These are phyloP conservation scores for Caracal caracal DNA, from an alignment of 2,113 vertebrate genomes.

Conservation along the genomic window DNA sequence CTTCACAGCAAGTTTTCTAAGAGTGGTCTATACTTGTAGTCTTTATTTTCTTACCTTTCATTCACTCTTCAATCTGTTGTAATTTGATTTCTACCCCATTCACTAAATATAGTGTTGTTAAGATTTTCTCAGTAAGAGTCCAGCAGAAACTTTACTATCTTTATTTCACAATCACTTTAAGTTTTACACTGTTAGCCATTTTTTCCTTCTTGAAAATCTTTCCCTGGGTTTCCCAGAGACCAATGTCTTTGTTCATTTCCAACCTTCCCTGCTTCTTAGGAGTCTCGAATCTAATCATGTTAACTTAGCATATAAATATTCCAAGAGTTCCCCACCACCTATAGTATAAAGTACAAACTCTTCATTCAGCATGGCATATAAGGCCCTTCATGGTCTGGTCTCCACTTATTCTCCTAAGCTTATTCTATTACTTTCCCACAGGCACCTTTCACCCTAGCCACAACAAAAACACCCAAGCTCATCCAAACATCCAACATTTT, in stretches of 20 bases:
- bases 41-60: constrained; percentile 6
- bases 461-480: background rate
- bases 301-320: background rate
- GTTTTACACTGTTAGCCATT: background rate
- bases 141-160: constrained; percentile 16
- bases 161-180: background rate
- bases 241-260: background rate
- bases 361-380: constrained; percentile 3
- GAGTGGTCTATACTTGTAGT: background rate
- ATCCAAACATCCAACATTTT: background rate
- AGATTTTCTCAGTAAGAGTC: constrained; percentile 6
- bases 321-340: background rate
- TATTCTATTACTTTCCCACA: background rate
- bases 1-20: constrained; percentile 33
- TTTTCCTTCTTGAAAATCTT: constrained; percentile 45
- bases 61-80: background rate
- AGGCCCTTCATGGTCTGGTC: background rate
- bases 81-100: background rate
- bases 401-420: background rate
- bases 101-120: background rate
- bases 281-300: background rate
- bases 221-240: background rate
- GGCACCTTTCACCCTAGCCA: background rate
- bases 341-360: constrained; percentile 8
- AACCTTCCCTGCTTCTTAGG: constrained; percentile 20